These are phyloP conservation scores for Caenorhabditis uteleia DNA, from an alignment of 2,888 invertebrate species.

Conservation along the genomic window DNA sequence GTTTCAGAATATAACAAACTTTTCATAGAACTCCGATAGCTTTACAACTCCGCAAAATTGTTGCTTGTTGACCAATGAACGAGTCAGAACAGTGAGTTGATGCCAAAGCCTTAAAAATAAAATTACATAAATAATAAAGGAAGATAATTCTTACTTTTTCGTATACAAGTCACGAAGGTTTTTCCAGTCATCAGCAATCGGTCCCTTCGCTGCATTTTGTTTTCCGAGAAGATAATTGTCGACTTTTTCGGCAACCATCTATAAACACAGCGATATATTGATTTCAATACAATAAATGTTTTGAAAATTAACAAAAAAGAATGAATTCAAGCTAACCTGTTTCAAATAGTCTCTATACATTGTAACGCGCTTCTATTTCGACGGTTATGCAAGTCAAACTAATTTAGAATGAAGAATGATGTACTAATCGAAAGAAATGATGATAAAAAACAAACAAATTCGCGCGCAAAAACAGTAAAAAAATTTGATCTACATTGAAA, in stretches of 20 bases:
- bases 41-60: conserved; percentile 45
- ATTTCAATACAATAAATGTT: conserved; percentile 1
- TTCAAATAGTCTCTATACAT: no score
- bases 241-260: conserved; percentile 52
- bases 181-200: conserved; percentile 62
- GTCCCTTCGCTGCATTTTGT: conserved; percentile 50
- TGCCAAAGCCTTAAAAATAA: conserved; percentile 65
- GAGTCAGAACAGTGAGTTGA: conserved; percentile 57
- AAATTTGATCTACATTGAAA: not conserved
- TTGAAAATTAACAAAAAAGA: no score
- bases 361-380: no score
- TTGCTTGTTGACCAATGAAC: conserved; percentile 46
- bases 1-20: conserved; percentile 7
- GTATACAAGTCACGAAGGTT: conserved; percentile 57
- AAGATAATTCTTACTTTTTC: conserved; percentile 55
- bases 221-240: conserved; percentile 58
- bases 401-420: no score
- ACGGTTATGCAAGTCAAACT: no score
- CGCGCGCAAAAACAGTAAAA: no score
- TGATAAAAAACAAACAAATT: no score
- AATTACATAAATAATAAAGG: not conserved
- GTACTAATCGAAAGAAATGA: no score
- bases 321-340: no score
- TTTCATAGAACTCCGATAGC: conserved; percentile 77
- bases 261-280: no score